A percentile compares a stretch with the other conserved stretches of the same genome.
These are phyloP conservation scores for Cyanoramphus novaezelandiae DNA, from an alignment of 2,113 vertebrate species.

Conservation along the genomic window DNA sequence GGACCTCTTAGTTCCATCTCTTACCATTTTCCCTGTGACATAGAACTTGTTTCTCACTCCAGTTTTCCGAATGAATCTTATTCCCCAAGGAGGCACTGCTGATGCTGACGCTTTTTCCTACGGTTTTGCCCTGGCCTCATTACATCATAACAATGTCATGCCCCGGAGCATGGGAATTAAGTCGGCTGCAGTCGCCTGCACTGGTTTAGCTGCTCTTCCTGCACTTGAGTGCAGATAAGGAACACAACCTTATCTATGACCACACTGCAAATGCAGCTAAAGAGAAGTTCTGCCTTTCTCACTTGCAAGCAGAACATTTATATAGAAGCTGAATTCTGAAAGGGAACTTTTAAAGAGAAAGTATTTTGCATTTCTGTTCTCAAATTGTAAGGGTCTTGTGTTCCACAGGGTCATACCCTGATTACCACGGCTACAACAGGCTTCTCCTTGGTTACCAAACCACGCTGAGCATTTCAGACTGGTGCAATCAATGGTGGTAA, in stretches of 20 bases:
- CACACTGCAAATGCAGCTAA: neutral
- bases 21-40: neutral
- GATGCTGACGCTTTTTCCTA: neutral
- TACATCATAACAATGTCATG: neutral
- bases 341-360: neutral
- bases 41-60: neutral
- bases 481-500: neutral
- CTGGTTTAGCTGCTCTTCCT: neutral
- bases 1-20: neutral
- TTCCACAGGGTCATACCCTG: neutral
- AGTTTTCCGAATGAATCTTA: neutral
- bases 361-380: neutral
- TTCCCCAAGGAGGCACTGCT: neutral
- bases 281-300: neutral
- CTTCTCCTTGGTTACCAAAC: neutral
- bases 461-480: neutral
- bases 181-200: neutral
- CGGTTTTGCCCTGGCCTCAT: neutral
- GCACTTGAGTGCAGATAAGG: fast-evolving
- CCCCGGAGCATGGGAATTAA: neutral
- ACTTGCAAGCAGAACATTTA: neutral
- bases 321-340: neutral
- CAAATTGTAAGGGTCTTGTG: neutral
- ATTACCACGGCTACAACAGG: neutral
- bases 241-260: neutral